Evolutionary conservation across 2,888 invertebrate species (phyloP).

Genomic region (Orchesellides sinensis): DNA sequence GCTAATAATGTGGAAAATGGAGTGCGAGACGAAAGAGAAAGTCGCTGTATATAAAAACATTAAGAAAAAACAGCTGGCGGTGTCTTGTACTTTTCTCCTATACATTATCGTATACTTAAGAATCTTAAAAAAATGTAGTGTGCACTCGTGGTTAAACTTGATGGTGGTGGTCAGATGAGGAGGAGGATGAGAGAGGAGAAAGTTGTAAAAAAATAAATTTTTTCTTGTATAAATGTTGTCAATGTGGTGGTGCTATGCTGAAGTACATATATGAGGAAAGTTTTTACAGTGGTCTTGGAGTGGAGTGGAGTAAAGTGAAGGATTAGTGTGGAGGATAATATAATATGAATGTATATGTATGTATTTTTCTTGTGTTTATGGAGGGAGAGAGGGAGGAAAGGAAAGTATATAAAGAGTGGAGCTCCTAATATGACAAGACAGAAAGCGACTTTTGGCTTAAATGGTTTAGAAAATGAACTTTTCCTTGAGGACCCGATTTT

Average conservation of each 20-base stretch:
- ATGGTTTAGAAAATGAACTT: conserved; percentile 75
- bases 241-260: not conserved
- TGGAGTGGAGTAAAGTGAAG: conserved; percentile 42
- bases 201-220: not conserved
- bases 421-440: conserved; percentile 67
- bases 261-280: not conserved
- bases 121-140: no score
- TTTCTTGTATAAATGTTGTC: not conserved
- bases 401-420: conserved; percentile 32
- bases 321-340: conserved; percentile 56
- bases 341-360: no score
- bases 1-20: conserved; percentile 10
- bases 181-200: not conserved
- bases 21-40: not conserved
- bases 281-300: not conserved
- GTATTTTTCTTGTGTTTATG: no score
- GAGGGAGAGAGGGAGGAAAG: conserved; percentile 22
- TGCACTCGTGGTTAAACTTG: no score
- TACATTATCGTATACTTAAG: no score
- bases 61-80: conserved; percentile 6
- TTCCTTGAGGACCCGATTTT: no score
- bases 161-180: not conserved
- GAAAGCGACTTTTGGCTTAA: conserved; percentile 72
- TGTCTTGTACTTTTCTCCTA: no score
- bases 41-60: not conserved